A percentile compares a stretch with the other conserved stretches of the same genome.
Conservation (phyloP, 2,113 vertebrate species). For the Piaya cayana region DNA sequence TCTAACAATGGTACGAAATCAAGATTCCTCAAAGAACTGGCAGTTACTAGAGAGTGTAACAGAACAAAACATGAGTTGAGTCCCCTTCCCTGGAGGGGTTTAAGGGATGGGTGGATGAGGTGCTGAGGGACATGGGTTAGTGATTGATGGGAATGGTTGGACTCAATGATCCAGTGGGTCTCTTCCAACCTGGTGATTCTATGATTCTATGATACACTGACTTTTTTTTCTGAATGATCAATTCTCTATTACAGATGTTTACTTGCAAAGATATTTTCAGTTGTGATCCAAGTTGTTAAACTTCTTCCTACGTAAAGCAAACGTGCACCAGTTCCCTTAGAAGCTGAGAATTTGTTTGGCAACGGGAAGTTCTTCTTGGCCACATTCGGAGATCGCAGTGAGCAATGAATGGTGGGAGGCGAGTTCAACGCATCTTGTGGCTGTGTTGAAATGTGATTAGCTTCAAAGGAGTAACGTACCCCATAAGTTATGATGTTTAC, state of each 20-base stretch:
- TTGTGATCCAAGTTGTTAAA: neutral
- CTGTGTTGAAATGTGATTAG: neutral
- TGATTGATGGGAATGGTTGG: too few relatives aligned
- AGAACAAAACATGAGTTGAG: neutral
- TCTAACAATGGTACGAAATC: neutral
- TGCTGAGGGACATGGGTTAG: too few relatives aligned
- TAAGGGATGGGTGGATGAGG: too few relatives aligned
- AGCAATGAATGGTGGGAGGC: neutral
- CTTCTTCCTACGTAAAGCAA: neutral
- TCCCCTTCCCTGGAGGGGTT: too few relatives aligned
- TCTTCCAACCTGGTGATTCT: too few relatives aligned
- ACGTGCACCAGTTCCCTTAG: neutral
- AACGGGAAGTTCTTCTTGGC: neutral
- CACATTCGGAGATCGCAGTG: neutral
- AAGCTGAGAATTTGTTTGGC: neutral
- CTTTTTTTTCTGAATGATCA: neutral
- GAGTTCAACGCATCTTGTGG: neutral
- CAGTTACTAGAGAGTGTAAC: neutral
- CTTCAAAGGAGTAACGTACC: neutral
- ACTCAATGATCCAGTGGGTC: too few relatives aligned
- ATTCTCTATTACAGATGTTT: neutral
- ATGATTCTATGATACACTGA: neutral
- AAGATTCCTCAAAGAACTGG: neutral
- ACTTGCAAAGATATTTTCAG: neutral
- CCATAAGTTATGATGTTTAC: neutral